These are phyloP conservation scores for Salvelinus fontinalis DNA, from an alignment of 2,113 vertebrate genomes.

Conservation along the genomic window DNA sequence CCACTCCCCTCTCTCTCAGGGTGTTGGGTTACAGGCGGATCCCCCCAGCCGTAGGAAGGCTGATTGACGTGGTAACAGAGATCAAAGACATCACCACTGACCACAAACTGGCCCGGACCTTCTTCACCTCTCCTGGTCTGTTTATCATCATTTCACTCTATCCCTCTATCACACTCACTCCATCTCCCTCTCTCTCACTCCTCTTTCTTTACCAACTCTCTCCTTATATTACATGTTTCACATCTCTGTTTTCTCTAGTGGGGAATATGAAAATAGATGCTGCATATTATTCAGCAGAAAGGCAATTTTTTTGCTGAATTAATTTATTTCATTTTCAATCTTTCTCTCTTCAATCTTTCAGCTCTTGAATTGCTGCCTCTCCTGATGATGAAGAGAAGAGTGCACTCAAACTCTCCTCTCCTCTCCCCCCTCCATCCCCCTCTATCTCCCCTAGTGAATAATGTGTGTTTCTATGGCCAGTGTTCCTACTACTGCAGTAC, in stretches of 20 bases:
- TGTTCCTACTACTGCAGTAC: conserved; percentile 91
- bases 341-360: too few species aligned
- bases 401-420: background rate
- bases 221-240: background rate
- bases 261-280: too few species aligned
- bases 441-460: conserved; percentile 72
- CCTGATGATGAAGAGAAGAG: too few species aligned
- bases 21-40: conserved; percentile 82
- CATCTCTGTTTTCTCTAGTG: too few species aligned
- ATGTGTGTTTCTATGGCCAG: conserved; percentile 83
- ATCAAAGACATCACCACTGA: conserved; percentile 83
- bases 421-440: background rate
- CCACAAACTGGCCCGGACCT: conserved; percentile 78
- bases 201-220: background rate
- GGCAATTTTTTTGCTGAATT: too few species aligned
- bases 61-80: conserved; percentile 79
- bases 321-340: too few species aligned
- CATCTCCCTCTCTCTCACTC: background rate
- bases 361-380: too few species aligned
- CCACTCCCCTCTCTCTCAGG: conserved; percentile 44
- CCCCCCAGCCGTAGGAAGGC: conserved; percentile 77
- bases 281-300: too few species aligned
- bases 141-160: background rate
- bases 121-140: conserved; percentile 82
- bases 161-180: background rate